Evolutionary conservation across 2,797 vertebrate species (phyloP).

Genomic region (Gymnothorax javanicus): DNA sequence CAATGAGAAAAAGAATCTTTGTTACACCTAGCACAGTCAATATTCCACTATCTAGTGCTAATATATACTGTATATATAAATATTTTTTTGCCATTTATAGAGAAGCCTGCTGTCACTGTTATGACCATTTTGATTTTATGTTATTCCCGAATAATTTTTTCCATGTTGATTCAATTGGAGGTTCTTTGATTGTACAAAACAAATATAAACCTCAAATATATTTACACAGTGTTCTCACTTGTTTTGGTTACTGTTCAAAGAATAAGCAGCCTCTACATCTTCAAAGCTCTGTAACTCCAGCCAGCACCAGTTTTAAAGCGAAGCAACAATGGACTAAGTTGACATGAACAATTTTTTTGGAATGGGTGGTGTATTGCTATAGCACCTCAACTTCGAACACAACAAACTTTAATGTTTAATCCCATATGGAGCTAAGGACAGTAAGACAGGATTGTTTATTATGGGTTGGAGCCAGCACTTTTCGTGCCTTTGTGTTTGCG

Average conservation of each 20-base stretch:
- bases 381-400: conserved; percentile 66
- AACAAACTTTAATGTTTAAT: conserved; percentile 75
- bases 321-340: conserved; percentile 47
- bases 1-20: neutral
- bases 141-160: neutral
- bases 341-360: conserved; percentile 60
- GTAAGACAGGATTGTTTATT: conserved; percentile 65
- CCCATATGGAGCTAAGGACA: conserved; percentile 67
- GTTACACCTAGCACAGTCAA: neutral
- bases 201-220: neutral
- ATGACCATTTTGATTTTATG: neutral
- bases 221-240: conserved; percentile 20
- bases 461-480: conserved; percentile 60
- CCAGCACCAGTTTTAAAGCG: conserved; percentile 41
- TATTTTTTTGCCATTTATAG: neutral
- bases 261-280: conserved; percentile 35
- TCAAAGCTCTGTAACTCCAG: conserved; percentile 38
- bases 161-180: neutral
- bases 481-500: conserved; percentile 49
- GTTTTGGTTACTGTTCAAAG: neutral
- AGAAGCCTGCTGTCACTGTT: neutral
- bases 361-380: conserved; percentile 68
- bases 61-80: neutral
- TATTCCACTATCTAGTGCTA: neutral
- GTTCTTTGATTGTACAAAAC: neutral